phyloP scores from a whole-genome alignment of 1,140 invertebrate genomes.

The Euwallacea fornicatus region DNA sequence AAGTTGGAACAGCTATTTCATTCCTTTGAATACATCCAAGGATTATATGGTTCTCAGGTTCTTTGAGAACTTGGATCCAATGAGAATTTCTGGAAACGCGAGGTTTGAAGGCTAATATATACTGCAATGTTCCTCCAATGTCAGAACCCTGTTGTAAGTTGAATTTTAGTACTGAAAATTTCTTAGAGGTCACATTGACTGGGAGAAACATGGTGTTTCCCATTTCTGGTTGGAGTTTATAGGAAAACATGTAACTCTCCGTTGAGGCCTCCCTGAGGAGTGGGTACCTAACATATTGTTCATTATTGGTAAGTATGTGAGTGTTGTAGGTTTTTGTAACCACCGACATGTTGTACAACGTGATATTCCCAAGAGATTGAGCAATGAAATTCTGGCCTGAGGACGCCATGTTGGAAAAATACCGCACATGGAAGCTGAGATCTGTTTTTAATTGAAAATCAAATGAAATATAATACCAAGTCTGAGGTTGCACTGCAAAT shows the following conservation, averaged over 20 bases:
- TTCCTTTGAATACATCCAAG: conserved; percentile 63
- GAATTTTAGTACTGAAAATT: conserved; percentile 65
- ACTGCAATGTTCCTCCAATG: conserved; percentile 68
- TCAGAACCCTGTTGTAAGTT: conserved; percentile 67
- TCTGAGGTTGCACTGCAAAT: conserved; percentile 57
- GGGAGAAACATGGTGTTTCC: conserved; percentile 57
- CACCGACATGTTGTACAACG: conserved; percentile 36
- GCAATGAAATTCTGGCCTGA: conserved; percentile 4
- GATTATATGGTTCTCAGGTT: conserved; percentile 56
- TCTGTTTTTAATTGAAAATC: conserved; percentile 39
- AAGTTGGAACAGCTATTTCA: conserved; percentile 58
- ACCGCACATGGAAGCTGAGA: conserved; percentile 30
- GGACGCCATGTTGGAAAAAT: conserved; percentile 28
- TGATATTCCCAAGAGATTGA: conserved; percentile 18
- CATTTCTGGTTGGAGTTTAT: conserved; percentile 63
- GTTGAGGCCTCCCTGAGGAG: conserved; percentile 67
- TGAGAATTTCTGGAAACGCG: conserved; percentile 56
- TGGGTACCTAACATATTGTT: conserved; percentile 48
- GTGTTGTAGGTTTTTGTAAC: conserved; percentile 32
- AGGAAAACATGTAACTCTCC: conserved; percentile 72
- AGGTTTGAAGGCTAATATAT: conserved; percentile 65
- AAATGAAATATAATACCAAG: conserved; percentile 62
- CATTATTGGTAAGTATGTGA: conserved; percentile 35
- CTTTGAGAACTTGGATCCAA: conserved; percentile 17
- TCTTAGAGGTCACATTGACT: conserved; percentile 64